These are phyloP conservation scores for Lepetodrilus schrolli DNA, from an alignment of 2,888 invertebrate species.

Conservation along the genomic window DNA sequence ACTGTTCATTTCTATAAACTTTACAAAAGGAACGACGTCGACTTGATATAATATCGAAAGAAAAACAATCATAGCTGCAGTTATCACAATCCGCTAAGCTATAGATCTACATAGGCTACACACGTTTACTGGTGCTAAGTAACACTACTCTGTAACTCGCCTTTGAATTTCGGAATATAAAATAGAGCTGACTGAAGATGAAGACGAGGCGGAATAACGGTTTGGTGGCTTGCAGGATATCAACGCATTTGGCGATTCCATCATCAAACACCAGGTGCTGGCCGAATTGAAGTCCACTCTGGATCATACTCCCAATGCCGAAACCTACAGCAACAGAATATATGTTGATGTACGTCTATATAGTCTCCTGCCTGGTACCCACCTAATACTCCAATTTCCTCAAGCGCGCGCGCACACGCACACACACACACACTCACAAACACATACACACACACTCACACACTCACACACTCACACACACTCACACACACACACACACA, in stretches of 20 bases:
- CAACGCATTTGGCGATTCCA: conserved; percentile 88
- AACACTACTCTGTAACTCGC: conserved; percentile 79
- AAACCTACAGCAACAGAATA: background rate
- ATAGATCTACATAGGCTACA: no score
- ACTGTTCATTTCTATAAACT: no score
- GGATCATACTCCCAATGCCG: conserved; percentile 56
- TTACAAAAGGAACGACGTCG: no score
- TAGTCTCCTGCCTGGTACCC: no score
- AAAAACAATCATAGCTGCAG: no score
- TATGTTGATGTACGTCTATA: no score
- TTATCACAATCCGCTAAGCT: no score
- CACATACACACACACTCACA: background rate
- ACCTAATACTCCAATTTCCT: background rate
- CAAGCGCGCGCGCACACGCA: conserved; percentile 15
- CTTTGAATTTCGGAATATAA: conserved; percentile 97
- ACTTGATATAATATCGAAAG: no score
- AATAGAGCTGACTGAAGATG: conserved; percentile 98
- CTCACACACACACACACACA: background rate
- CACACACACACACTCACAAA: conserved; percentile 12
- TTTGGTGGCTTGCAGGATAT: conserved; percentile 91
- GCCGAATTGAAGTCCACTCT: conserved; percentile 52
- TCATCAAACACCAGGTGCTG: conserved; percentile 76
- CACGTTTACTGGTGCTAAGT: background rate
- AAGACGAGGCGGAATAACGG: conserved; percentile 95
- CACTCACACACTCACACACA: background rate